A percentile compares a stretch with the other conserved stretches of the same genome.
Evolutionary conservation across 1,140 invertebrate genomes (phyloP).

Genomic region (Limonius californicus): DNA sequence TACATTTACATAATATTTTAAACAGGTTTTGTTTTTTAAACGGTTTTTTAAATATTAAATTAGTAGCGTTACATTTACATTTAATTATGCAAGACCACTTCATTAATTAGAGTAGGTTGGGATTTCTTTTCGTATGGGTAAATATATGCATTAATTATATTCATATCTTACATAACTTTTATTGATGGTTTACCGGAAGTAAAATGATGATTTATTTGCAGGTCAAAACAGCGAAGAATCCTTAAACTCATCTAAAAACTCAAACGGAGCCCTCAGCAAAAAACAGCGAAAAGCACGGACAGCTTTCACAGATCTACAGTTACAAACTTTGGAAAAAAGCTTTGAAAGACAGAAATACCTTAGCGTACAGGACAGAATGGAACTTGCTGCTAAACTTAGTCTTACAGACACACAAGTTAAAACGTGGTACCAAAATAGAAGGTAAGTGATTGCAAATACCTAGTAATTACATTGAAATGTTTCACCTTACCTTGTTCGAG

Average conservation of each 20-base stretch:
- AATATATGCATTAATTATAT: background rate
- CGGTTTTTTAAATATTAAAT: no score
- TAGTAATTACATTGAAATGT: no score
- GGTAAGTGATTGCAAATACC: no score
- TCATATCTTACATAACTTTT: no score
- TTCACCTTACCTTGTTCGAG: no score
- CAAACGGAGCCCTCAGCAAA: constrained; percentile 66
- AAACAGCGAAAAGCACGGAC: constrained; percentile 97
- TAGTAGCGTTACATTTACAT: no score
- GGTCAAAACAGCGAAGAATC: constrained; percentile 47
- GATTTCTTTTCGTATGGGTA: background rate
- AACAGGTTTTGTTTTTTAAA: no score
- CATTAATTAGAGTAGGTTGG: background rate
- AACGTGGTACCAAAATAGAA: constrained; percentile 98
- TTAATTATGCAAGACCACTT: background rate
- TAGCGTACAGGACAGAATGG: constrained; percentile 97
- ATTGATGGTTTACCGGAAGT: no score
- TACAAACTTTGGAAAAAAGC: constrained; percentile 94
- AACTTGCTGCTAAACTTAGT: constrained; percentile 92
- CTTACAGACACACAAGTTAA: constrained; percentile 98
- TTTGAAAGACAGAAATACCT: constrained; percentile 99
- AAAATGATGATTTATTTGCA: constrained; percentile 29
- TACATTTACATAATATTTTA: no score
- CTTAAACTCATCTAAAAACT: constrained; percentile 44
- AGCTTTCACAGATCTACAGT: constrained; percentile 97